Evolutionary conservation across 2,888 invertebrate genomes (phyloP), one percentile per base, ranked within the genome.

Genomic region (Eumerus sabulonum): DNA sequence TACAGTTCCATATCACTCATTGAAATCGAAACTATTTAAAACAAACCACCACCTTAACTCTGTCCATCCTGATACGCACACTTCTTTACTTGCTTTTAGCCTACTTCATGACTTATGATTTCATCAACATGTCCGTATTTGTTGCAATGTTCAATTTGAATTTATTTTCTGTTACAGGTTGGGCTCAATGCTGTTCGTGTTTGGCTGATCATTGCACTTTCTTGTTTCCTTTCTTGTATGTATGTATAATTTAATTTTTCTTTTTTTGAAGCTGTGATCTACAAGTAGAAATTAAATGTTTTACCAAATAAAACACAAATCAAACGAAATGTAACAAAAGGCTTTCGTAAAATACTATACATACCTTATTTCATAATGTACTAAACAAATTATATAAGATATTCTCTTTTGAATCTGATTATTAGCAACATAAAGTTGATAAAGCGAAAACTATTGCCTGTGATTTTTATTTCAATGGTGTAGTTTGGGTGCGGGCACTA

Each of bases 141-240:
- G 38, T 27, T 27, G 11, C 7, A 54, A 19, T 54, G 18, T 19
- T 70, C 14, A 7, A 17, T 50, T 45, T 48, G 1, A 36, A 14
- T 13, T 38, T 47, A 19, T 60, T 62, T 56, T 67, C 47, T 67
- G 40, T 77, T 77, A 9, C 77, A 73, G 77, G 67, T 73, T 77
- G 77, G 67, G 67, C 59, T 67, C 77, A 38, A 42, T 72, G 72
- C 36, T 77, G 42, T 77, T 67, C 59, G 42, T 73, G 4, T 59
- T 59, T 63, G 51, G 77, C 63, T 77, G 67, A 77, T 62, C 11
- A 16, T 48, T 36, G 18, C n/a, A 27, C 27, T 27, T 27, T 27
- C 7, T 27, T 27, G 27, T 27, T 27, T 27, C 14, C 11, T 47
- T 38, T 54, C 51, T 48, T 70, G 7, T 53, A 38, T 16, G 35